Conservation (phyloP, 2,888 invertebrate genomes). For the Nomada fabriciana region DNA sequence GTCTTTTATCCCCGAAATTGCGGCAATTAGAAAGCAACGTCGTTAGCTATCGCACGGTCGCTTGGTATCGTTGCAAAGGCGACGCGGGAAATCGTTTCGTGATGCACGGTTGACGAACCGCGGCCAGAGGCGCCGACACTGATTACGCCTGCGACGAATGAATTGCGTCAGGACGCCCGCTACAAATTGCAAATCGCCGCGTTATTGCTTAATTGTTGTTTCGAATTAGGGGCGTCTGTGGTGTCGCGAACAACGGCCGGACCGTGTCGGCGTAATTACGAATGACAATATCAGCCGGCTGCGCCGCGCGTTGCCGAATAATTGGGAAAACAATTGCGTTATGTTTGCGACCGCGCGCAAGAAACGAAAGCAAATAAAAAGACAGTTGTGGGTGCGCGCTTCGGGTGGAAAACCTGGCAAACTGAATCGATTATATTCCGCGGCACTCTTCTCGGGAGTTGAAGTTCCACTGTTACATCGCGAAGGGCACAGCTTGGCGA, state of each 20-base stretch:
- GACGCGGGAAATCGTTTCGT: constrained; percentile 22
- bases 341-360: not conserved
- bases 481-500: not conserved
- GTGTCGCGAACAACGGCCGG: not conserved
- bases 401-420: not conserved
- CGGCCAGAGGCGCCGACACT: constrained; percentile 2
- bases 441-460: not conserved
- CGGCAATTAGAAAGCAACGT: constrained; percentile 46
- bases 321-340: constrained; percentile 7
- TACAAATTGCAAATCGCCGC: constrained; percentile 22
- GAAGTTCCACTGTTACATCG: not conserved
- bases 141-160: not conserved
- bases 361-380: too few species aligned
- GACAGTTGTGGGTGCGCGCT: not conserved
- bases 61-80: not conserved
- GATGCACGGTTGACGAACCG: constrained; percentile 20
- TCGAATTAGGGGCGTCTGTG: constrained; percentile 16
- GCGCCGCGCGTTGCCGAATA: not conserved
- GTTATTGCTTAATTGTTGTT: constrained; percentile 43
- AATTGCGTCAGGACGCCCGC: not conserved
- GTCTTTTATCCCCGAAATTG: constrained; percentile 23
- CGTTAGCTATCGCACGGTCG: not conserved
- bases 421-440: not conserved
- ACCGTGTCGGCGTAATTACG: constrained; percentile 19
- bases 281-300: constrained; percentile 3